Percentiles rank a stretch among this genome's conserved stretches.
Evolutionary conservation across 2,797 vertebrate species (phyloP).

Genomic region (Sebastes ruberrimus): DNA sequence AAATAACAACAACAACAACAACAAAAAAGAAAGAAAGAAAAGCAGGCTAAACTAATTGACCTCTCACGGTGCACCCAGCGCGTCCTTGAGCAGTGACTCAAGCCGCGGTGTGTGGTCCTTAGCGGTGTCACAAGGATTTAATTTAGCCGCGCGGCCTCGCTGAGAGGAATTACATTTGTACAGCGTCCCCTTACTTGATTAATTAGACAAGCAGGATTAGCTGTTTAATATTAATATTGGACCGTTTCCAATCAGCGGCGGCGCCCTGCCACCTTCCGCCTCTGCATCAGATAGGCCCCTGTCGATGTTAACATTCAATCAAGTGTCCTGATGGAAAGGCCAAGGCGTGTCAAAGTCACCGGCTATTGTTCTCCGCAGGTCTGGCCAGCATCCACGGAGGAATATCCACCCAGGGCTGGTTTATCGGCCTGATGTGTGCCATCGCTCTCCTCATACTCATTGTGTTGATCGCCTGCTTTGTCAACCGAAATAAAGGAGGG

Average conservation of each 20-base stretch:
- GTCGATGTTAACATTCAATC: conserved; percentile 79
- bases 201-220: conserved; percentile 83
- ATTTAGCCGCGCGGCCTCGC: conserved; percentile 46
- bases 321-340: conserved; percentile 70
- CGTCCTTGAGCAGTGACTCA: conserved; percentile 63
- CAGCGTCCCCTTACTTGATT: conserved; percentile 75
- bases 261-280: conserved; percentile 39
- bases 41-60: conserved; percentile 20
- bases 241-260: conserved; percentile 56
- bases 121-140: conserved; percentile 58
- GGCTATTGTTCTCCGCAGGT: conserved; percentile 81
- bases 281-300: conserved; percentile 59
- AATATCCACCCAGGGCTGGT: conserved; percentile 97
- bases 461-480: conserved; percentile 93
- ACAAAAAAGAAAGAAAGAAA: background rate
- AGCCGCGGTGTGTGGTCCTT: conserved; percentile 36
- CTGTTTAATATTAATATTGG: conserved; percentile 83
- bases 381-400: conserved; percentile 89
- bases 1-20: background rate
- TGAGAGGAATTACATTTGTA: conserved; percentile 77
- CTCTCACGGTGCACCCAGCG: background rate
- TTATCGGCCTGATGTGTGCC: conserved; percentile 97
- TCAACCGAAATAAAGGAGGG: conserved; percentile 97
- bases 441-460: conserved; percentile 93
- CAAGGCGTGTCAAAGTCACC: conserved; percentile 76